Evolutionary conservation across 2,797 vertebrate species (phyloP), one percentile per base, ranked within the genome.

Genomic region (Catostomus latipinnis): DNA sequence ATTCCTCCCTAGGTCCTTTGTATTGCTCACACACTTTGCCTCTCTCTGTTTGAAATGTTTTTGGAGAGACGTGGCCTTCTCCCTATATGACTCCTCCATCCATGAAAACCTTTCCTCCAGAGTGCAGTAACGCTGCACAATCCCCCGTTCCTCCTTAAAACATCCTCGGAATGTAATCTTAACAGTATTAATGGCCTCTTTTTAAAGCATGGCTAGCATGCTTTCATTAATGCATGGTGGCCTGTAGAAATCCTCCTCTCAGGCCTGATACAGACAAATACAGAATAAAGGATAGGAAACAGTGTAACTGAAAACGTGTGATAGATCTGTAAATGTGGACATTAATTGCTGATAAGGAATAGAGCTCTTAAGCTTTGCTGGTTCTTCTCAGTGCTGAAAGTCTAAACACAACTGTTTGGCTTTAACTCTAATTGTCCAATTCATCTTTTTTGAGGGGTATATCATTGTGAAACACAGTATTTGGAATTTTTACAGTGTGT

Each of bases 151-250:
- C 34, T 77, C 52, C 43, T 46, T 82, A 85, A 85, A 83, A 81
- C 78, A 85, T 72, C 22, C 22, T 14, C 1, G 62, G 69, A 78
- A 73, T 78, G 70, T 81, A 76, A 78, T 80, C 70, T 70, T 84
- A 70, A 84, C n/a, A 12, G 46, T 18, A 67, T 56, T 81, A 81
- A 84, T 74, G 70, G 70, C 6, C 14, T 68, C 14, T 10, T 71
- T 78, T 81, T 58, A 62, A 81, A 78, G 74, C 66, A 52, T 0
- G 60, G 22, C 77, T 60, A 76, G 60, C n/a, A 34, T 1, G 52
- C 58, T 57, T 70, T 81, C 65, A 73, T 63, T 74, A 68, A 65
- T 54, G 50, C 68, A 71, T 45, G 49, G 68, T 57, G 62, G 80
- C 48, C 68, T 76, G 54, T 46, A 16, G 61, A 75, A 74, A 61